Evolutionary conservation across 2,113 vertebrate species (phyloP).

Genomic region (Rhizomys pruinosus): DNA sequence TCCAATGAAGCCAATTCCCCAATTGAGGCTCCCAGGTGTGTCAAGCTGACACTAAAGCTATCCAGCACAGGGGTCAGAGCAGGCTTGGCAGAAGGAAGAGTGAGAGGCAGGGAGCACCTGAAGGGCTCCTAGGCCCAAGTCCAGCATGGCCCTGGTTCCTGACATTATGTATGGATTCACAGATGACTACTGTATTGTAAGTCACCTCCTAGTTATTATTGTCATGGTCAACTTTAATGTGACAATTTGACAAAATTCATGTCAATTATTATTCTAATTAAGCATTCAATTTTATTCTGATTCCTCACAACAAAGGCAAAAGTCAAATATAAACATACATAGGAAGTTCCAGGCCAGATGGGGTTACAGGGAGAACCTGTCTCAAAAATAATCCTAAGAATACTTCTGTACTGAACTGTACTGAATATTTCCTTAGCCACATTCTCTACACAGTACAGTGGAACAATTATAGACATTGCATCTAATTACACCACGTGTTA

Average conservation of each 20-base stretch:
- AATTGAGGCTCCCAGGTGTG: too few relatives aligned
- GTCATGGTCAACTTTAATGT: not conserved
- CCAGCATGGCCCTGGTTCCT: not conserved
- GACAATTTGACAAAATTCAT: too few relatives aligned
- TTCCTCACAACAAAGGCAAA: not conserved
- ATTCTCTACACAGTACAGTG: not conserved
- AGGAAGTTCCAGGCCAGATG: too few relatives aligned
- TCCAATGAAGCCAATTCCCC: too few relatives aligned
- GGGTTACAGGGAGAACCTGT: too few relatives aligned
- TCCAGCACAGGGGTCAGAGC: too few relatives aligned
- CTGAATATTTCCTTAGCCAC: not conserved
- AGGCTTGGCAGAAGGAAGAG: not conserved
- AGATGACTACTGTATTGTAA: not conserved
- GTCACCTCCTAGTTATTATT: not conserved
- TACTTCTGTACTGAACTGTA: not conserved
- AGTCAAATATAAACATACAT: not conserved
- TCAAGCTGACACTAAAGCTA: too few relatives aligned
- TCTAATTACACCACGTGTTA: not conserved
- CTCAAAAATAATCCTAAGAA: not conserved
- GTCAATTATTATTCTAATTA: not conserved
- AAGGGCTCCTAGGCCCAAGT: not conserved
- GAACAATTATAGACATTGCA: not conserved
- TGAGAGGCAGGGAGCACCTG: not conserved
- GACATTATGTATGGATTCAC: not conserved
- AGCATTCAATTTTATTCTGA: not conserved